Evolutionary conservation across 2,888 invertebrate species (phyloP), one percentile per base, ranked within the genome.

Genomic region (Cancer borealis): DNA sequence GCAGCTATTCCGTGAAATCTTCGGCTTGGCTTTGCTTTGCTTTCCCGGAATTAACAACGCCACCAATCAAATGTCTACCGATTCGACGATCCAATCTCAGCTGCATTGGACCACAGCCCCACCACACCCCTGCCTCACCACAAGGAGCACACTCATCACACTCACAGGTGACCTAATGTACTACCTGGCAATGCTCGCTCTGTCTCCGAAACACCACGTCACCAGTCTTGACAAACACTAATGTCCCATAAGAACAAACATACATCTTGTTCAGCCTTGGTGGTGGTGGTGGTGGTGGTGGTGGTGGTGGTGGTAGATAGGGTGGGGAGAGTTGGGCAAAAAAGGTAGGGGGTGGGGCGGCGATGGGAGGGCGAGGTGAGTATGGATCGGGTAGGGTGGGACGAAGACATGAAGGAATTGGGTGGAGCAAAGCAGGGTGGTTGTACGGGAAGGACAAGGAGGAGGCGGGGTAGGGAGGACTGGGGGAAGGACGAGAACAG

Each of bases 251-350:
- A 3, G 60, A 60, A 26, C 73, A 26, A 1, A 54, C 54, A 21
- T 73, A 26, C 73, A 73, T 26, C 73, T 26, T 73, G 73, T 73
- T 26, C 73, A 73, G 73, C 26, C 10, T 60, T 4, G 54, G 88
- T 6, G 14, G 45, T 17, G 45, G 88, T 45, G 88, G 12, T 60
- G 60, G 88, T 10, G 46, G n/a, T 12, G 46, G 88, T 45, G 87
- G 45, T 14, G 45, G 88, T 2, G 45, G 88, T 88, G 87, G 66
- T 46, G 91, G 60, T 17, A 60, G 94, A 60, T 73, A 21, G 66
- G 87, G 93, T 93, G 45, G 60, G 87, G 46, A 92, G 60, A 93
- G 93, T 46, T 47, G 91, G 90, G 30, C 46, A 39, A 30, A 45
- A n/a, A 88, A 49, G 89, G 47, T 39, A 88, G 46, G n/a, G 92